A percentile compares a stretch with the other conserved stretches of the same genome.
Conservation (phyloP, 2,888 invertebrate species). For the Yponomeuta plumbellus region DNA sequence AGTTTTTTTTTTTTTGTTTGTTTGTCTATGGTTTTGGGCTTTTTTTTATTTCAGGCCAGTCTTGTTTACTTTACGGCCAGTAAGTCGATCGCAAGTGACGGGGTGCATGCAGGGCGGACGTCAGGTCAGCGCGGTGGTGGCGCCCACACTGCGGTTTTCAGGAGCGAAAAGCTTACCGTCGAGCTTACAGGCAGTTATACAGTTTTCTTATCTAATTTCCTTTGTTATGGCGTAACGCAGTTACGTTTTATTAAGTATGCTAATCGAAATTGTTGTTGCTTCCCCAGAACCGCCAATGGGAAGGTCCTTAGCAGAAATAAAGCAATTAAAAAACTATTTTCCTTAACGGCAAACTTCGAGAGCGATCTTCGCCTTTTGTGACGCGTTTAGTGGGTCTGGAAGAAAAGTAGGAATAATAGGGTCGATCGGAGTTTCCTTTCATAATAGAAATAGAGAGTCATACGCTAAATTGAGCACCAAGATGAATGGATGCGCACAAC, state of each 20-base stretch:
- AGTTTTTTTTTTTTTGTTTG: background rate
- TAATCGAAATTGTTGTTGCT: too few relatives aligned
- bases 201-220: background rate
- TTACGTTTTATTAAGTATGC: too few relatives aligned
- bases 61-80: constrained; percentile 3
- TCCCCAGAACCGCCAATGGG: too few relatives aligned
- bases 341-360: background rate
- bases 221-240: too few relatives aligned
- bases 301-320: background rate
- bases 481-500: background rate
- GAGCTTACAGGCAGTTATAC: background rate
- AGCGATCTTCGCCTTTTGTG: background rate
- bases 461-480: background rate
- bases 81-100: background rate
- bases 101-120: constrained; percentile 12
- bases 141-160: constrained; percentile 11
- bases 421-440: background rate
- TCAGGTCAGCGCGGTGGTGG: constrained; percentile 10
- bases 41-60: background rate
- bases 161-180: background rate
- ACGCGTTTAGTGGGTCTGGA: background rate
- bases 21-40: background rate
- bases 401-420: background rate
- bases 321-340: background rate
- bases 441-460: background rate